Base-by-base conservation (phyloP, 2,797 vertebrate genomes). In the Atherinosoma microstoma region DNA sequence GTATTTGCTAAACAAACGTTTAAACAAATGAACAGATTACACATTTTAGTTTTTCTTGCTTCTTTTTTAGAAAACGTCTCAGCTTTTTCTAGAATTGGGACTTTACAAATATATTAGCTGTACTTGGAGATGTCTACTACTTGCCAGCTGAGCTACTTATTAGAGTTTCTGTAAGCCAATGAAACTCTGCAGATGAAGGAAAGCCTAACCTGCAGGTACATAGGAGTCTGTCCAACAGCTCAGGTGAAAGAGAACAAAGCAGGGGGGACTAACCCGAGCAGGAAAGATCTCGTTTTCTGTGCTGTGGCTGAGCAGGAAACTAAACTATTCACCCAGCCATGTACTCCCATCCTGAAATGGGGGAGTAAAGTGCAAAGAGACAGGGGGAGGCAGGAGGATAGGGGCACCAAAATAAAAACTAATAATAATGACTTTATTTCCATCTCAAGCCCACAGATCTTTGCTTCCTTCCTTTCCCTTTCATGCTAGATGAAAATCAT, bases 311-410 rank as follows among this genome's bases (percentile, higher is more conserved):
- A 86, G 91, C 94, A 95, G 94, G 95, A 95, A 96, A 91, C 88
- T 38, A 67, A 90, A 90, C 89, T 93, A 94, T 94, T 95, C 94
- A 93, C 87, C 82, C 73, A 75, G 83, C 87, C 84, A 93, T 93
- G 93, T 94, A 95, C 95, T 95, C 95, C 95, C 94, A 96, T 95
- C 94, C 95, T 95, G 95, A 93, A 88, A 86, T 82, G 86, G 86
- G 86, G 91, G 92, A 94, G 93, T 92, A 65, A 86, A 86, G 87
- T 75, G 76, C 82, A 75, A 80, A 75, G 84, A 85, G 84, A 75
- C 72, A 80, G 75, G 75, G 82, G 83, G 73, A 74, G 79, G 81
- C 62, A 35, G 65, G 84, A 76, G 87, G 83, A 84, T 75, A 77
- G 75, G 76, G 79, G 79, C 78, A 84, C 88, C 88, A 90, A 93